Conservation (phyloP, 1,140 invertebrate genomes). For the Zelostemma sp. region DNA sequence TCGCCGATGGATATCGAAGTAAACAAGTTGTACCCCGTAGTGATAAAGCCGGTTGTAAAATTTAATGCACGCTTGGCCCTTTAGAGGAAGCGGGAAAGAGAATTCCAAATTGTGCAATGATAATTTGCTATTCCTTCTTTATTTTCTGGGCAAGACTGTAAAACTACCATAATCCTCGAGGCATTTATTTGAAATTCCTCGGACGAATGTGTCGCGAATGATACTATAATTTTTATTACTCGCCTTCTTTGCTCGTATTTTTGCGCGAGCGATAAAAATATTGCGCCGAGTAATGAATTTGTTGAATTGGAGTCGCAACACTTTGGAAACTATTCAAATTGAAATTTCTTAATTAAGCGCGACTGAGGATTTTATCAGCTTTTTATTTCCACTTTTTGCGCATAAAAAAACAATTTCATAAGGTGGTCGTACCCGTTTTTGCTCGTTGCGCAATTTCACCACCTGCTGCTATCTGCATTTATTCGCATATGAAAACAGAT, state of each 20-base stretch:
- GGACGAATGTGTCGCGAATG: background rate
- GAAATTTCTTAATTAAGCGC: too few species aligned
- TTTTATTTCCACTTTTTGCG: background rate
- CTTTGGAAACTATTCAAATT: background rate
- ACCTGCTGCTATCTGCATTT: background rate
- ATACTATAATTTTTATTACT: background rate
- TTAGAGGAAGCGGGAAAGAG: conserved; percentile 30
- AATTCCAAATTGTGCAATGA: conserved; percentile 31
- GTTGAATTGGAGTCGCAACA: background rate
- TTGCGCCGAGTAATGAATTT: background rate
- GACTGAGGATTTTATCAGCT: too few species aligned
- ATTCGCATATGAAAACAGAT: conserved; percentile 4
- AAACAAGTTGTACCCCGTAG: conserved; percentile 44
- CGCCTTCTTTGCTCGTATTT: background rate
- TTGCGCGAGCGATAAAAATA: background rate
- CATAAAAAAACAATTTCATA: background rate
- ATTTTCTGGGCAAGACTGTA: conserved; percentile 11
- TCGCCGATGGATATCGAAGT: conserved; percentile 49
- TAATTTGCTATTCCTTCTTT: conserved; percentile 31
- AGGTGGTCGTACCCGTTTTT: conserved; percentile 3
- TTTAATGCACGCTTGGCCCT: conserved; percentile 46
- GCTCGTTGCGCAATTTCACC: background rate
- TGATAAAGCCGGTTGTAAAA: conserved; percentile 54
- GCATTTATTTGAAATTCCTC: background rate
- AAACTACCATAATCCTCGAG: background rate